phyloP scores from a whole-genome alignment of 2,797 vertebrate genomes.

The Spinibarbus caldwelli region DNA sequence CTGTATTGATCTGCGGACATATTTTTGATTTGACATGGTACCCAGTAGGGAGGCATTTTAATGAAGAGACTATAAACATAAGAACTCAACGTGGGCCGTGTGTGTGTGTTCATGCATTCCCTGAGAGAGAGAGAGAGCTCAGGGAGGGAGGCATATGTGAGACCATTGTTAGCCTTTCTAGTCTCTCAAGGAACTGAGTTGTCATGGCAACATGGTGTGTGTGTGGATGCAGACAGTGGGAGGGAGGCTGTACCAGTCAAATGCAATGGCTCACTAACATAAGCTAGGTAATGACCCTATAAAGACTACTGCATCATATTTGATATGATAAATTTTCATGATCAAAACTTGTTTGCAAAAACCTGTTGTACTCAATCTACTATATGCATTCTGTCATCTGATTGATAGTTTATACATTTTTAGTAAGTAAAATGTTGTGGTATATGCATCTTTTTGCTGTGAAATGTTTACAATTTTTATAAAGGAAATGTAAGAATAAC shows the following conservation, averaged over 20 bases:
- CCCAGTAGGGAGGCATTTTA: slow-evolving; percentile 54
- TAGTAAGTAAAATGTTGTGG: background rate
- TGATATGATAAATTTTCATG: background rate
- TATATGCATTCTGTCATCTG: too few relatives aligned
- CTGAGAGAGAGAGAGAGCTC: slow-evolving; percentile 1
- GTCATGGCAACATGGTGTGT: slow-evolving; percentile 58
- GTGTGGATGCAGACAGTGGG: background rate
- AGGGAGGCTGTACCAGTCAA: background rate
- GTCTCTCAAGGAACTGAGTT: slow-evolving; percentile 51
- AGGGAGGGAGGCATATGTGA: slow-evolving; percentile 13
- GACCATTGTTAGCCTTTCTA: slow-evolving; percentile 55
- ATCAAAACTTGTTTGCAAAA: background rate
- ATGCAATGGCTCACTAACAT: slow-evolving; percentile 4
- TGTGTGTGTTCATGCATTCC: slow-evolving; percentile 11
- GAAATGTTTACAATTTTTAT: background rate
- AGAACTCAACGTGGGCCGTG: slow-evolving; percentile 15
- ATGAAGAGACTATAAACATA: slow-evolving; percentile 59
- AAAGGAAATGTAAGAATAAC: background rate
- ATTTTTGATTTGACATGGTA: slow-evolving; percentile 55
- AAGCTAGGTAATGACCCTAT: background rate
- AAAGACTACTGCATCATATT: background rate
- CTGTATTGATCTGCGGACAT: slow-evolving; percentile 57
- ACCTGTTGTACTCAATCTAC: background rate
- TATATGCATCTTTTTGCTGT: background rate
- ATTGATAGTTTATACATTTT: too few relatives aligned